Evolutionary conservation across 2,113 vertebrate species (phyloP).

Genomic region (Syngnathus floridae): DNA sequence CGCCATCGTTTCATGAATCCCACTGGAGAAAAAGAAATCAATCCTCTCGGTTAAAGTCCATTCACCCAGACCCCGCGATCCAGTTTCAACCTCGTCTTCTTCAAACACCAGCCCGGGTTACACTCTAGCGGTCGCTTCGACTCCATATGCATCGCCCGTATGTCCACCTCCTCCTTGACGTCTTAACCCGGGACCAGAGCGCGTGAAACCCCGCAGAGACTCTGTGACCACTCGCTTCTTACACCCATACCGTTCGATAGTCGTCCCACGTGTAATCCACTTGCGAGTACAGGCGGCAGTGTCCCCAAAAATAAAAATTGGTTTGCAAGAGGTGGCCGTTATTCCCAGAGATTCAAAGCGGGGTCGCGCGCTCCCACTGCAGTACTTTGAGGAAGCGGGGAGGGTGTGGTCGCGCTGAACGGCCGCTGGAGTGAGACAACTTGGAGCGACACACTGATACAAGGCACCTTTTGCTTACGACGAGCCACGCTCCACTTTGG

Average conservation of each 20-base stretch:
- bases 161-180: slow-evolving; percentile 44
- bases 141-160: slow-evolving; percentile 63
- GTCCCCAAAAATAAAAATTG: not conserved
- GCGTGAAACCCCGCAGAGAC: slow-evolving; percentile 28
- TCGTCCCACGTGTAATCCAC: not conserved
- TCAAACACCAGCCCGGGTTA: slow-evolving; percentile 51
- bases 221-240: slow-evolving; percentile 25
- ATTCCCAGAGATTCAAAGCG: slow-evolving; percentile 49
- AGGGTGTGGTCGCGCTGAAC: slow-evolving; percentile 73
- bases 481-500: slow-evolving; percentile 3
- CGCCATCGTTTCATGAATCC: slow-evolving; percentile 83
- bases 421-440: slow-evolving; percentile 43
- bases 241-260: slow-evolving; percentile 40
- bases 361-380: slow-evolving; percentile 59
- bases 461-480: not conserved
- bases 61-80: slow-evolving; percentile 42
- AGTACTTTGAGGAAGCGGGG: slow-evolving; percentile 71
- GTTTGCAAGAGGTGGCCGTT: slow-evolving; percentile 31
- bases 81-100: slow-evolving; percentile 67
- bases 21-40: slow-evolving; percentile 46
- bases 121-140: slow-evolving; percentile 45
- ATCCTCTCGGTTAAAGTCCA: slow-evolving; percentile 20
- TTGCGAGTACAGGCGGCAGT: not conserved
- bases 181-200: slow-evolving; percentile 44
- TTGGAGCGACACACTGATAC: slow-evolving; percentile 16